Evolutionary conservation across 2,797 vertebrate genomes (phyloP), one percentile per base, ranked within the genome.

Genomic region (Sebastiscus albofasciatus): DNA sequence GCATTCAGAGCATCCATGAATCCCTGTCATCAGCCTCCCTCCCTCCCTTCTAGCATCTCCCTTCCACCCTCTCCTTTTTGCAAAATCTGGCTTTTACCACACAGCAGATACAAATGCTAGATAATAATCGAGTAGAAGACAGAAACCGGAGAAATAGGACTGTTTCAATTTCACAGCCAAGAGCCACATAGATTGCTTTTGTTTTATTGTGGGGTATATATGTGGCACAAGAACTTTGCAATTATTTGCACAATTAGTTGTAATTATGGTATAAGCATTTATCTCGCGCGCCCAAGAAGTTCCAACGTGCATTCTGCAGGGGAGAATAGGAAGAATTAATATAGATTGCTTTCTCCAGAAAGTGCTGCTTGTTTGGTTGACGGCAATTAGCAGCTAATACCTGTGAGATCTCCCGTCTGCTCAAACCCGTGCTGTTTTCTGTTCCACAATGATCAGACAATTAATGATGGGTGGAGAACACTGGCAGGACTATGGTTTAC

Each of bases 181-280:
- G 85, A 94, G 92, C 90, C 76, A 67, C 83, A 93, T 90, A 93
- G 93, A 94, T 93, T 92, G 92, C 89, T 93, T 96, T 95, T 95
- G 88, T 94, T 95, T 93, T 94, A 90, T 87, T 90, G 90, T 85
- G 88, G 87, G 89, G 9, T 52, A 52, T 52, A 52, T 94, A 91
- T 89, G 92, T 92, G 86, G 86, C 83, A 83, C 36, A 56, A 94
- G 93, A 95, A 94, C 89, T 90, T 93, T 87, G 92, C 93, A 94
- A 94, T 95, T 95, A 95, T 94, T 94, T 92, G 92, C 88, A 85
- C 92, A 94, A 94, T 94, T 94, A 92, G 94, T 93, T 90, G 95
- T 96, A 95, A 96, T 96, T 95, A 96, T 93, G 88, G 91, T 87
- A 82, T 87, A 89, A 86, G 92, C 93, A 94, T 96, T 95, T 93